These are phyloP conservation scores for Lophotriccus pileatus DNA, from an alignment of 2,797 vertebrate species.

Conservation along the genomic window DNA sequence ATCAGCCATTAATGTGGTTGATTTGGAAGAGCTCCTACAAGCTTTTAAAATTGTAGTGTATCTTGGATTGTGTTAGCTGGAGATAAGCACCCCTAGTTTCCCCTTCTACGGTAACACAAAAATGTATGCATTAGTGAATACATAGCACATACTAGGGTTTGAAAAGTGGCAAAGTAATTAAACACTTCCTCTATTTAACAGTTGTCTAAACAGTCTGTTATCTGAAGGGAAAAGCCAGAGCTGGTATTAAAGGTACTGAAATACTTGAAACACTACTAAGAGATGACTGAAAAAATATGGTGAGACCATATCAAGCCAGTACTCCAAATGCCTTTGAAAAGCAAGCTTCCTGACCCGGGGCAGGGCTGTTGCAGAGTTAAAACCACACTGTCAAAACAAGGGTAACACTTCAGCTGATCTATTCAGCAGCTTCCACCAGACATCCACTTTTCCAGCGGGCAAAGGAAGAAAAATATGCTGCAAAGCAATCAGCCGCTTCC, in stretches of 20 bases:
- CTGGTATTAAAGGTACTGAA: slow-evolving; percentile 23
- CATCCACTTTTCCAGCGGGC: background rate
- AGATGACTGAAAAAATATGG: slow-evolving; percentile 28
- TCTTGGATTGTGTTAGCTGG: slow-evolving; percentile 19
- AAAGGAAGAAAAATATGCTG: background rate
- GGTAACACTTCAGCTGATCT: background rate
- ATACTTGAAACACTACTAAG: slow-evolving; percentile 3
- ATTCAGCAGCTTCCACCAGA: background rate
- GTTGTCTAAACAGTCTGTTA: slow-evolving; percentile 55
- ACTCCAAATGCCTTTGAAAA: slow-evolving; percentile 28
- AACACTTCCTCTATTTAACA: slow-evolving; percentile 56
- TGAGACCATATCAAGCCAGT: background rate
- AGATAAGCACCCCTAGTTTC: slow-evolving; percentile 33
- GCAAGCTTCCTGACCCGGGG: slow-evolving; percentile 7
- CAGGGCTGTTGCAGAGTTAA: background rate
- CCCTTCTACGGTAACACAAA: slow-evolving; percentile 22
- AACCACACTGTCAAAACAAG: slow-evolving; percentile 11
- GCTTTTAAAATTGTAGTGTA: slow-evolving; percentile 19
- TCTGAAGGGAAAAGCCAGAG: slow-evolving; percentile 34
- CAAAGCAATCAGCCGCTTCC: background rate
- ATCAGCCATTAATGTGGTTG: background rate
- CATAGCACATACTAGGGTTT: background rate
- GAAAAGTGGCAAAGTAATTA: slow-evolving; percentile 43
- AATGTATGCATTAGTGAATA: background rate
- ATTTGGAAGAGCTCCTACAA: background rate